Conservation (phyloP, 2,888 invertebrate genomes). For the Cryptocephalus moraei region DNA sequence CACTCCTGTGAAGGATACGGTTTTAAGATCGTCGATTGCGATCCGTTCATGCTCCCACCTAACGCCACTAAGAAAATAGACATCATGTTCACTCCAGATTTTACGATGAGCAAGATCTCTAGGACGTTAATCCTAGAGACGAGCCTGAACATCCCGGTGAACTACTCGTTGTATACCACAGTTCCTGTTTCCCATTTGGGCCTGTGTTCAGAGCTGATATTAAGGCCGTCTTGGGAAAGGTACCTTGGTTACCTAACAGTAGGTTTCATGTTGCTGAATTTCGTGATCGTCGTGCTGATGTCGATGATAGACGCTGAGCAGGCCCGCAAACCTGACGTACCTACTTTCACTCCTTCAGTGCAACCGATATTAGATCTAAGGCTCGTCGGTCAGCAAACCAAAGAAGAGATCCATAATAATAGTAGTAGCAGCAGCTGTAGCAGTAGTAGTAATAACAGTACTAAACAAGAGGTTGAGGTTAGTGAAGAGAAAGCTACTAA, state of each 20-base stretch:
- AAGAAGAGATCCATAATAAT: conserved; percentile 32
- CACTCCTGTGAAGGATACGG: conserved; percentile 68
- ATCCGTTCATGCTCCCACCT: conserved; percentile 57
- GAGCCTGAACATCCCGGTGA: conserved; percentile 49
- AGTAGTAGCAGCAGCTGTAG: conserved; percentile 12
- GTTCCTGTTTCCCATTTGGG: conserved; percentile 51
- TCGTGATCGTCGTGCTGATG: conserved; percentile 51
- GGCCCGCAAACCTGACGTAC: conserved; percentile 46
- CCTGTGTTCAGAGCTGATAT: conserved; percentile 56
- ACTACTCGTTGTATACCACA: conserved; percentile 61
- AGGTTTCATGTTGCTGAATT: conserved; percentile 50
- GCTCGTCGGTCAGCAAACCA: conserved; percentile 41
- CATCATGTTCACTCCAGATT: conserved; percentile 82
- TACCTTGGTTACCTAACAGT: conserved; percentile 53
- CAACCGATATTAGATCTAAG: conserved; percentile 55
- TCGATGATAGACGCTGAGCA: conserved; percentile 64
- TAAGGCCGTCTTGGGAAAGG: conserved; percentile 69
- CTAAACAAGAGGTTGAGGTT: neutral
- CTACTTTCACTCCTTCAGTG: conserved; percentile 38
- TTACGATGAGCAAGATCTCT: conserved; percentile 66
- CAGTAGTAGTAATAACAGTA: conserved; percentile 34
- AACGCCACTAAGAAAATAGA: conserved; percentile 69
- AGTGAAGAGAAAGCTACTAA: conserved; percentile 8
- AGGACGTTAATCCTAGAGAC: conserved; percentile 52
- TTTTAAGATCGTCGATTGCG: conserved; percentile 64